Conservation (phyloP, 2,797 vertebrate genomes). For the Alexandromys oeconomus region DNA sequence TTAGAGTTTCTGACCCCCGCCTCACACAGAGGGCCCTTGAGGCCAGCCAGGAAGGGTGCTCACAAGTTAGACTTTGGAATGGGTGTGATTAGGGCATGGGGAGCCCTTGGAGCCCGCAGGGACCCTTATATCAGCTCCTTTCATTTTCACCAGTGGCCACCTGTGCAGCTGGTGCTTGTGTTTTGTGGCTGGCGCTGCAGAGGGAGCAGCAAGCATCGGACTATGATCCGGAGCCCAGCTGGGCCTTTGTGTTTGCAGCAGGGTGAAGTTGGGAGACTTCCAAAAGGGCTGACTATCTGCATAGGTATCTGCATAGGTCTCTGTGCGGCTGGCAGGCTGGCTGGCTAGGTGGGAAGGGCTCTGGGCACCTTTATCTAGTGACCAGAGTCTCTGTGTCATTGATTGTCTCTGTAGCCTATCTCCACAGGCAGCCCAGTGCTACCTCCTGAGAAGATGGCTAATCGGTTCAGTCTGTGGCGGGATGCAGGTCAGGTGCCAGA, state of each 20-base stretch:
- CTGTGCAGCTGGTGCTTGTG: not conserved
- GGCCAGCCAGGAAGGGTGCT: accelerated
- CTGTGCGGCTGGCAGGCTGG: not conserved
- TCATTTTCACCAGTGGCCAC: accelerated
- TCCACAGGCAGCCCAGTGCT: not conserved
- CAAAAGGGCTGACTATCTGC: not conserved
- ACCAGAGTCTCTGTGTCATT: not conserved
- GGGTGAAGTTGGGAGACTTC: not conserved
- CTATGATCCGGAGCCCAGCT: accelerated
- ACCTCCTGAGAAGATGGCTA: not conserved
- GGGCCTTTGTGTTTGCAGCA: not conserved
- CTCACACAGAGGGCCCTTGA: accelerated
- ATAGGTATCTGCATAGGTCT: accelerated
- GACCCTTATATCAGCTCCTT: not conserved
- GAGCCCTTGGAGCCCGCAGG: not conserved
- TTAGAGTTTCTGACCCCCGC: not conserved
- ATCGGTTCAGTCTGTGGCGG: not conserved
- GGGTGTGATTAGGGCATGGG: not conserved
- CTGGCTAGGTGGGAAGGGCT: not conserved
- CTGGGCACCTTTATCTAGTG: not conserved
- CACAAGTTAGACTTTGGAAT: accelerated
- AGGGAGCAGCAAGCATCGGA: not conserved
- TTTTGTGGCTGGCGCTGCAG: not conserved
- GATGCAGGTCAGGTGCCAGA: not conserved
- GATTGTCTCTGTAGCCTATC: accelerated